Conservation (phyloP, 1,140 invertebrate species). For the Drosophila repleta region DNA sequence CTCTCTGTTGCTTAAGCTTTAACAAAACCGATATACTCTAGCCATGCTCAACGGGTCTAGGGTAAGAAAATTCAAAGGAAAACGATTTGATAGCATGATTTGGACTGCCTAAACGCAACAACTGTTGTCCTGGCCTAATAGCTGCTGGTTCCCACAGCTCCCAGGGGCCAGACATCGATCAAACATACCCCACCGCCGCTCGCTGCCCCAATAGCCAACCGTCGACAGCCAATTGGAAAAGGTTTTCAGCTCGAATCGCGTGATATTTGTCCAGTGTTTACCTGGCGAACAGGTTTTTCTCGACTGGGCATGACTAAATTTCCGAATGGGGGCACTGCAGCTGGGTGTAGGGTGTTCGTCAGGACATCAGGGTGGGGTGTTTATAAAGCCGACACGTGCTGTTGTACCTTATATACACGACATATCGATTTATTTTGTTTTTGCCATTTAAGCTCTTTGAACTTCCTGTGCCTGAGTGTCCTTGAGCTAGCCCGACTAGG, state of each 20-base stretch:
- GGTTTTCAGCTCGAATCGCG: constrained; percentile 68
- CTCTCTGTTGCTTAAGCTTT: too few species aligned
- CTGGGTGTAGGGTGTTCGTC: neutral
- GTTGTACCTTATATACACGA: constrained; percentile 56
- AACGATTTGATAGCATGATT: constrained; percentile 52
- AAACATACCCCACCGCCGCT: constrained; percentile 44
- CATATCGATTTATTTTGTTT: constrained; percentile 61
- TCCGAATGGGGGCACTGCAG: neutral
- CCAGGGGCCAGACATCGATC: constrained; percentile 62
- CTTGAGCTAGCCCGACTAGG: constrained; percentile 52
- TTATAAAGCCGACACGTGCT: constrained; percentile 62
- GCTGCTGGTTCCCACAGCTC: neutral
- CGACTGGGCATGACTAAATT: constrained; percentile 41
- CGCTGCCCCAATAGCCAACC: neutral
- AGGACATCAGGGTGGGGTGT: neutral
- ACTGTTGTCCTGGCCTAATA: constrained; percentile 48
- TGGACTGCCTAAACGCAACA: constrained; percentile 25
- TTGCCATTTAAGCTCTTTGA: constrained; percentile 66
- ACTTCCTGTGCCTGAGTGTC: constrained; percentile 71
- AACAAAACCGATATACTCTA: too few species aligned
- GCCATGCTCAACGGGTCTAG: too few species aligned
- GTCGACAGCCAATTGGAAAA: constrained; percentile 57
- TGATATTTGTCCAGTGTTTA: constrained; percentile 65
- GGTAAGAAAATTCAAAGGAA: constrained; percentile 20
- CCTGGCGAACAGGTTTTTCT: constrained; percentile 40